These are phyloP conservation scores for Blomia tropicalis DNA, from an alignment of 2,888 invertebrate genomes.

Conservation along the genomic window DNA sequence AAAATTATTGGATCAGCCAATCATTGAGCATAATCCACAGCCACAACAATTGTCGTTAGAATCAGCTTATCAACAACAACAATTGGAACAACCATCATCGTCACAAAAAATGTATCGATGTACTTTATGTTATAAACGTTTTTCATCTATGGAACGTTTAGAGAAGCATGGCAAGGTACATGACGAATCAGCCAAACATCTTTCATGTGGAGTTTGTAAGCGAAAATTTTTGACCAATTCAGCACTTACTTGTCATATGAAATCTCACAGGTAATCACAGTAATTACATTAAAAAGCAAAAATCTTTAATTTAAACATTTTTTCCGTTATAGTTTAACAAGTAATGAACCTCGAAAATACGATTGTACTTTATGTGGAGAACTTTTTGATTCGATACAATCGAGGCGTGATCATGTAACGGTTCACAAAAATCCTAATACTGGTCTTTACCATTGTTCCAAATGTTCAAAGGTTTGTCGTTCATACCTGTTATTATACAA, in stretches of 20 bases:
- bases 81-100: not conserved
- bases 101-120: conserved; percentile 44
- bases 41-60: not conserved
- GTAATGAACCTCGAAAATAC: conserved; percentile 35
- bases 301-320: not conserved
- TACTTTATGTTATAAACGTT: conserved; percentile 49
- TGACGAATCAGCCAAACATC: conserved; percentile 49
- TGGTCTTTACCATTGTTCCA: conserved; percentile 51
- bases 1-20: not conserved
- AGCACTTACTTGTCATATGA: conserved; percentile 53
- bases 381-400: conserved; percentile 48
- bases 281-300: too few species aligned
- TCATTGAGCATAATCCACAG: not conserved
- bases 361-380: conserved; percentile 57
- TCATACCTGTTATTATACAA: too few species aligned
- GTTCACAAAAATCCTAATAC: conserved; percentile 45
- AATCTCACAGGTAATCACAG: conserved; percentile 50
- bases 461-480: conserved; percentile 46
- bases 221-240: conserved; percentile 55
- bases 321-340: conserved; percentile 19
- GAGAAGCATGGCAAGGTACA: conserved; percentile 51
- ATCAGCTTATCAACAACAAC: not conserved
- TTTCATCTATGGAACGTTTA: conserved; percentile 47
- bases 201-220: conserved; percentile 49
- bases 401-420: conserved; percentile 49